Conservation (phyloP, 1,140 invertebrate genomes). For the Microplitis mediator region DNA sequence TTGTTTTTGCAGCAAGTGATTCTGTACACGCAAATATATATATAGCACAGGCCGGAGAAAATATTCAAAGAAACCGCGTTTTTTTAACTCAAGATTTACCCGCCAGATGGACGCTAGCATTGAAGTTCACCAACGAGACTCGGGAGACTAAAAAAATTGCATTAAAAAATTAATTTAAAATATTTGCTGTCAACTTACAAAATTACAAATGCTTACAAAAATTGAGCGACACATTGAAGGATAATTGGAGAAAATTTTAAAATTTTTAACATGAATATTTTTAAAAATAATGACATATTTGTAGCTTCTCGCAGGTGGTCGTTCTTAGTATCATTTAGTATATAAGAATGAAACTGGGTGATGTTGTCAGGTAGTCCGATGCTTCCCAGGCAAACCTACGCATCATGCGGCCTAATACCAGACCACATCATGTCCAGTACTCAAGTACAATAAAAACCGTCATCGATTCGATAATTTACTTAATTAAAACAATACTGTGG, state of each 20-base stretch:
- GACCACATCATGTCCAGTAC: constrained; percentile 44
- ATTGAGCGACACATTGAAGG: neutral
- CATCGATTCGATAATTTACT: constrained; percentile 40
- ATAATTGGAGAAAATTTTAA: neutral
- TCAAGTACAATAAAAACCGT: constrained; percentile 44
- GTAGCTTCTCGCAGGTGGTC: constrained; percentile 33
- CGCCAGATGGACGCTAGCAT: neutral
- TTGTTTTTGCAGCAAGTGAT: too few relatives aligned
- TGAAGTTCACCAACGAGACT: neutral
- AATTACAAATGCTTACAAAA: neutral
- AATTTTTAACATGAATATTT: neutral
- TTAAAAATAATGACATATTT: neutral
- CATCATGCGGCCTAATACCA: constrained; percentile 44
- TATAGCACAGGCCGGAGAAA: neutral
- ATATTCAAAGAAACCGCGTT: neutral
- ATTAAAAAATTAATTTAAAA: neutral
- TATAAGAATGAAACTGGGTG: constrained; percentile 30
- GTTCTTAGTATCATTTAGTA: constrained; percentile 18
- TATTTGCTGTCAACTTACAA: neutral
- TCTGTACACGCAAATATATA: too few relatives aligned
- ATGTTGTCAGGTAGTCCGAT: constrained; percentile 41
- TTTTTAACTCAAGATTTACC: neutral
- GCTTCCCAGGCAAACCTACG: constrained; percentile 47
- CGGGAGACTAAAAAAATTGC: neutral
- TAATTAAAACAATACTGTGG: constrained; percentile 45